These are phyloP conservation scores for Alentia gelatinosa DNA, from an alignment of 2,888 invertebrate species.

Conservation along the genomic window DNA sequence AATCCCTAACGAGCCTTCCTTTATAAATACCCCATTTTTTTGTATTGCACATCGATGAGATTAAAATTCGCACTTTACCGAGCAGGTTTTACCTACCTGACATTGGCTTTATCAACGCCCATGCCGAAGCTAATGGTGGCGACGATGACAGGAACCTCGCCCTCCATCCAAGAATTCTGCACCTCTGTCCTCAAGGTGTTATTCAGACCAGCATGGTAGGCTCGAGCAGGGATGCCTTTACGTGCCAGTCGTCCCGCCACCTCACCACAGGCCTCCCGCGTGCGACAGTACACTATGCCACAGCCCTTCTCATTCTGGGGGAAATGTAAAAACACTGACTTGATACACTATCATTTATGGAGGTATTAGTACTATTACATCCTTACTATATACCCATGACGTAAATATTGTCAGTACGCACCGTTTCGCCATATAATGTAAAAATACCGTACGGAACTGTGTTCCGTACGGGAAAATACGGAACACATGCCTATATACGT, in stretches of 20 bases:
- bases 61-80: too few species aligned
- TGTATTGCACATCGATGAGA: too few species aligned
- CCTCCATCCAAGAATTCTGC: slow-evolving; percentile 95
- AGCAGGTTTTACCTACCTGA: slow-evolving; percentile 87
- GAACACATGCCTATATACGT: too few species aligned
- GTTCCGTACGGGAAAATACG: too few species aligned
- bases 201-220: slow-evolving; percentile 91
- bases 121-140: slow-evolving; percentile 99
- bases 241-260: slow-evolving; percentile 89
- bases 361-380: too few species aligned
- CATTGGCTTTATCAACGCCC: slow-evolving; percentile 98
- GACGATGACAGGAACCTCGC: slow-evolving; percentile 92
- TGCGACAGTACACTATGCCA: slow-evolving; percentile 97
- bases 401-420: too few species aligned
- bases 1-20: too few species aligned
- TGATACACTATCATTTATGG: too few species aligned
- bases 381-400: too few species aligned
- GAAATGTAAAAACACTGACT: neutral
- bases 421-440: too few species aligned
- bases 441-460: too few species aligned
- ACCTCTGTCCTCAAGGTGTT: slow-evolving; percentile 86
- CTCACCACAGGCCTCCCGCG: slow-evolving; percentile 93
- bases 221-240: slow-evolving; percentile 85
- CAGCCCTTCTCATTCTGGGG: slow-evolving; percentile 82
- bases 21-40: too few species aligned